phyloP scores from a whole-genome alignment of 35 echinoderm and acorn worm genomes.

The Heliocidaris tuberculata region DNA sequence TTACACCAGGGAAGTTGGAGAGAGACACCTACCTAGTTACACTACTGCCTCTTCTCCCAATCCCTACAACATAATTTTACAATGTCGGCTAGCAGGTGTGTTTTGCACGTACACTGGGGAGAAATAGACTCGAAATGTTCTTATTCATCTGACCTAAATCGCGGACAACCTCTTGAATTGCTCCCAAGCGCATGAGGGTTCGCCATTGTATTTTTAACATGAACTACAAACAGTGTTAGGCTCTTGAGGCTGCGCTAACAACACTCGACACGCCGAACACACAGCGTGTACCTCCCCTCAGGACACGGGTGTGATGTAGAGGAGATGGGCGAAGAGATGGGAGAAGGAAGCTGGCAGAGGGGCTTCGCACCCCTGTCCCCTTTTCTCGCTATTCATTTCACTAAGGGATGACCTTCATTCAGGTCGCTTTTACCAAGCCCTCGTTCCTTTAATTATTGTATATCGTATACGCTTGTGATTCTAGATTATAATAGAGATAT shows the following conservation, averaged over 20 bases:
- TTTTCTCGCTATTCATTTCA: not conserved
- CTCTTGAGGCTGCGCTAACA: conserved; percentile 14
- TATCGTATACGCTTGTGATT: no score
- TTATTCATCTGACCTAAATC: conserved; percentile 12
- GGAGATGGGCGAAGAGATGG: not conserved
- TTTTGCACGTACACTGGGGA: not conserved
- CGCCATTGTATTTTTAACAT: conserved; percentile 4
- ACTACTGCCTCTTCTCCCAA: no score
- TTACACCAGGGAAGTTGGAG: no score
- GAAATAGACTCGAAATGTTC: conserved; percentile 3
- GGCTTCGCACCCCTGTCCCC: not conserved
- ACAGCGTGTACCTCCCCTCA: not conserved
- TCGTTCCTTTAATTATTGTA: no score
- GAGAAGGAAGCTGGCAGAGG: not conserved
- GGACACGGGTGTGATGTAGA: not conserved
- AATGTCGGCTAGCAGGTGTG: not conserved
- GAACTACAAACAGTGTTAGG: conserved; percentile 10
- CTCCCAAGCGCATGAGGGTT: not conserved
- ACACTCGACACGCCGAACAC: not conserved
- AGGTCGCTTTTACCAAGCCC: no score
- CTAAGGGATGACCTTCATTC: no score
- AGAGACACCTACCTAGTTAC: no score
- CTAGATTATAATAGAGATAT: no score
- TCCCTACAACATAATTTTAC: not conserved
- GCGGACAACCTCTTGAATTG: not conserved